These are phyloP conservation scores for Oikopleura dioica DNA, from an alignment of 23 tunicate genomes.

Conservation along the genomic window DNA sequence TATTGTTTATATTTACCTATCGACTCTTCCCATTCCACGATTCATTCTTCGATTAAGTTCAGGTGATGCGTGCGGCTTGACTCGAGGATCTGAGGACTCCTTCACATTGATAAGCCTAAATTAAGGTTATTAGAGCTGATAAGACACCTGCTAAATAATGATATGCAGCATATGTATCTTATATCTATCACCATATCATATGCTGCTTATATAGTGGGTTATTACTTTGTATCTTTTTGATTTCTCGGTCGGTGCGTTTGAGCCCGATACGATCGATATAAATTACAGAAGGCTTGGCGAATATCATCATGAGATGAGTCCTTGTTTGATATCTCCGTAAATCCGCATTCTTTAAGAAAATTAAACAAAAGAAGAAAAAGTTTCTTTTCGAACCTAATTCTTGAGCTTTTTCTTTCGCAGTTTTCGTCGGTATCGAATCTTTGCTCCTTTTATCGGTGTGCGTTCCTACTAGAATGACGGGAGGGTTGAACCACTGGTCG, in stretches of 20 bases:
- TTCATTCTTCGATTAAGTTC: not conserved
- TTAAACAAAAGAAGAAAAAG: too few species aligned
- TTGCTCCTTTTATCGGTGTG: not conserved
- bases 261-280: not conserved
- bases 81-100: not conserved
- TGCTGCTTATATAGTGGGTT: not conserved
- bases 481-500: not conserved
- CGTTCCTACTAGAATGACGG: not conserved
- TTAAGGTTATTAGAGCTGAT: not conserved
- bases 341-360: constrained; percentile 11
- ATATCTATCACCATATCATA: not conserved
- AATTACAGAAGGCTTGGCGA: not conserved
- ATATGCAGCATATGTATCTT: not conserved
- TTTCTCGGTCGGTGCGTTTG: not conserved
- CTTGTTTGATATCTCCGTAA: not conserved
- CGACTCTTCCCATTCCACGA: too few species aligned
- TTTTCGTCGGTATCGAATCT: not conserved
- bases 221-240: constrained; percentile 6
- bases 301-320: constrained; percentile 4
- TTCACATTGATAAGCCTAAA: not conserved
- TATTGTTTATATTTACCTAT: too few species aligned
- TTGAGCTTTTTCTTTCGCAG: not conserved
- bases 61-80: not conserved
- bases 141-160: not conserved
- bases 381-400: constrained; percentile 1